These are phyloP conservation scores for Ataeniobius toweri DNA, from an alignment of 2,797 vertebrate genomes.

Conservation along the genomic window DNA sequence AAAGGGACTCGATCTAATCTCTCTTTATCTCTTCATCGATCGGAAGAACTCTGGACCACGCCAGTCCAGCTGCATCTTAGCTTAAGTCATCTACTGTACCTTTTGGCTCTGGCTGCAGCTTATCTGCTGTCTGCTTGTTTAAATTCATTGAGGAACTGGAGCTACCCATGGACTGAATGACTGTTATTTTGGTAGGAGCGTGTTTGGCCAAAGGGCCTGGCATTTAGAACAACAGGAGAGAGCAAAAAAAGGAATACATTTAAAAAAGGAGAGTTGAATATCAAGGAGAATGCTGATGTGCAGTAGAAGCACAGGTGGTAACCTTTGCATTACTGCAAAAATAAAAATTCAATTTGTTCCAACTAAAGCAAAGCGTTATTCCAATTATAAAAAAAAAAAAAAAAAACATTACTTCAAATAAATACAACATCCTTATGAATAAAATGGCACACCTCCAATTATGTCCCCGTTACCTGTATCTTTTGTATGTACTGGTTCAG, in stretches of 20 bases:
- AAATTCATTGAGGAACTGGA: constrained; percentile 24
- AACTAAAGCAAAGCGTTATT: not conserved
- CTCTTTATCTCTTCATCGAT: constrained; percentile 58
- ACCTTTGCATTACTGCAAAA: not conserved
- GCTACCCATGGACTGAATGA: constrained; percentile 20
- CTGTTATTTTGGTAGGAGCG: constrained; percentile 1
- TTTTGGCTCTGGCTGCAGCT: constrained; percentile 26
- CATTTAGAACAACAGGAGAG: not conserved
- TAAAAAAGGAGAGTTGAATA: not conserved
- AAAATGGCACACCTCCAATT: not conserved
- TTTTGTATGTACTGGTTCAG: not conserved
- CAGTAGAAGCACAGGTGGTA: not conserved
- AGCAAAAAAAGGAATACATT: not conserved
- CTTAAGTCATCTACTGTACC: constrained; percentile 43
- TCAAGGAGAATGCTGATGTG: not conserved
- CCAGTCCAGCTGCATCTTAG: constrained; percentile 24
- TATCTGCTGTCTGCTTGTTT: constrained; percentile 24
- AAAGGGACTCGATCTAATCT: constrained; percentile 65
- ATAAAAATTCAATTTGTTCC: not conserved
- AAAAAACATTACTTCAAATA: not conserved
- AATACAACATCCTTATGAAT: not conserved
- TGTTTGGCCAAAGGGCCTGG: constrained; percentile 3
- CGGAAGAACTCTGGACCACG: constrained; percentile 44
- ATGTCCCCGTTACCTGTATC: not conserved
- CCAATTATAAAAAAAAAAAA: not conserved